Evolutionary conservation across 2,797 vertebrate genomes (phyloP), one percentile per base, ranked within the genome.

Genomic region (Distichodus sexfasciatus): DNA sequence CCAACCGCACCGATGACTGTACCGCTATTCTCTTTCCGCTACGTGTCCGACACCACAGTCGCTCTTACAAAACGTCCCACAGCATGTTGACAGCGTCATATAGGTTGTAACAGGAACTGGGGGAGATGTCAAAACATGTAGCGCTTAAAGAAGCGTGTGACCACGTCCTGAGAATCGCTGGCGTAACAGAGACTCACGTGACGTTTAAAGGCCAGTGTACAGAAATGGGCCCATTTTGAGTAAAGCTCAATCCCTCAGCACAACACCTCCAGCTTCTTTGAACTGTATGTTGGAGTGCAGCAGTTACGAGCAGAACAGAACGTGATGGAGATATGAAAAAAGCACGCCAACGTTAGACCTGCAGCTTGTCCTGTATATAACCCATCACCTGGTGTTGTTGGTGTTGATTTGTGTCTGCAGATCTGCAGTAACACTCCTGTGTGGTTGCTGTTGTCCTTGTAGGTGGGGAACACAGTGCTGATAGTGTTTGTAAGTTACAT

Each of bases 401-500:
- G 44, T 17, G n/a, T 3, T 28, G 23, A 36, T 38, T 17, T 44
- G 24, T 44, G 10, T 40, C 46, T 65, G 19, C n/a, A n/a, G n/a
- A n/a, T n/a, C n/a, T n/a, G n/a, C n/a, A n/a, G n/a, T n/a, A n/a
- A n/a, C n/a, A n/a, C n/a, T n/a, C n/a, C n/a, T 55, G 61, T 50
- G 15, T 55, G 40, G 43, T 36, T 53, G 17, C 28, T 61, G 17
- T 64, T 46, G 15, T 60, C 0, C 23, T 62, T 61, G 26, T 75
- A 99, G 97, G 87, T 97, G 2, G 94, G 96, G 77, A 99, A 99
- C 19, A 87, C 94, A 6, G 69, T 91, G 53, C 91, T 99, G 79
- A 98, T 99, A 64, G 91, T 94, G 79, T 98, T 99, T 0, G 90
- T 99, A 79, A 99, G 96, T 90, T 99, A 98, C 88, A 93, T 98